Evolutionary conservation across 2,797 vertebrate genomes (phyloP).

Genomic region (Poeciliopsis turneri): DNA sequence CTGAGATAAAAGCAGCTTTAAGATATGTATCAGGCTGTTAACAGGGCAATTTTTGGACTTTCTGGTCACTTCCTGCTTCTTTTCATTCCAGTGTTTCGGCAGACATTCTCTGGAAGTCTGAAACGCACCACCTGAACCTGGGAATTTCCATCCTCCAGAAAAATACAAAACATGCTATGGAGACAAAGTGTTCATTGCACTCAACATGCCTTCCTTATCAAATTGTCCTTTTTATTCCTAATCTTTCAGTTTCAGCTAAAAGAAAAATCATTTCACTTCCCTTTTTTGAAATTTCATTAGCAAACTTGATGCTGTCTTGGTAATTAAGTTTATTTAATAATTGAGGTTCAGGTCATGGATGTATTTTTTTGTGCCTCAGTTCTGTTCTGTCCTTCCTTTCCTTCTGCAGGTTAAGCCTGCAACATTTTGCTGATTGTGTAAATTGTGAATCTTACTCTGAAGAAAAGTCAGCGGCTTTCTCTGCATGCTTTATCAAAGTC

Average conservation of each 20-base stretch:
- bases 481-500: conserved; percentile 74
- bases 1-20: background rate
- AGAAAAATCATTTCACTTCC: background rate
- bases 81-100: background rate
- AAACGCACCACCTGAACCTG: no score
- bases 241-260: background rate
- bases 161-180: no score
- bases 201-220: background rate
- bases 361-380: background rate
- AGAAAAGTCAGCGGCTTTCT: conserved; percentile 59
- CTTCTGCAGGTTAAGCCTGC: conserved; percentile 27
- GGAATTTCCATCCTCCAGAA: no score
- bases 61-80: background rate
- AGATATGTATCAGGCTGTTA: background rate
- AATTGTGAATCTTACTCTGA: conserved; percentile 36
- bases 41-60: background rate
- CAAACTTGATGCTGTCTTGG: background rate
- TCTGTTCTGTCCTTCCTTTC: background rate
- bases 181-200: background rate
- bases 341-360: background rate
- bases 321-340: background rate
- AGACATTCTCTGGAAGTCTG: background rate
- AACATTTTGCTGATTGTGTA: conserved; percentile 72
- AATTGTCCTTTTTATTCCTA: background rate
- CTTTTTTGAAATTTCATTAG: background rate